These are phyloP conservation scores for Tromatobia lineatoria DNA, from an alignment of 2,888 invertebrate species.

Conservation along the genomic window DNA sequence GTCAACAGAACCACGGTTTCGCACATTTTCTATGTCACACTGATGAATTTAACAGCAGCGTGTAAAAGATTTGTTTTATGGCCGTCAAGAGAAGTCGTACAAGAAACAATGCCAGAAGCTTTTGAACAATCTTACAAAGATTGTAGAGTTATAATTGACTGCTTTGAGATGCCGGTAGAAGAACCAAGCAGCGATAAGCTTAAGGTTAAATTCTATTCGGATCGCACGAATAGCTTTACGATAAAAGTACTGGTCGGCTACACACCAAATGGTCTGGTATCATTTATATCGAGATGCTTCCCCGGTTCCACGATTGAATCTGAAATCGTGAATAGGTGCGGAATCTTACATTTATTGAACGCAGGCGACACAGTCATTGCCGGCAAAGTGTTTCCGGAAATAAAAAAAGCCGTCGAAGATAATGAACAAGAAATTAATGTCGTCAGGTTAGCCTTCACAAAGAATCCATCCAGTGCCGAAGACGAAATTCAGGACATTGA, in stretches of 20 bases:
- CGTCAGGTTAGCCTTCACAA: constrained; percentile 45
- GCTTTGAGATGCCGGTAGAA: constrained; percentile 57
- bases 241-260: constrained; percentile 59
- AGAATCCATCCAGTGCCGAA: constrained; percentile 8
- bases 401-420: not conserved
- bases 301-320: constrained; percentile 54
- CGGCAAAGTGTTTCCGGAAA: not conserved
- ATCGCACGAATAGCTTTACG: constrained; percentile 55
- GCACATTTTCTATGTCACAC: constrained; percentile 47
- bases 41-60: not conserved
- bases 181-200: constrained; percentile 47
- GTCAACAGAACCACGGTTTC: constrained; percentile 66
- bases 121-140: constrained; percentile 31
- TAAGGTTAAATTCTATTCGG: constrained; percentile 51
- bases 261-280: constrained; percentile 59
- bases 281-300: constrained; percentile 42
- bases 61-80: not conserved
- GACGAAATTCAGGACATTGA: constrained; percentile 35
- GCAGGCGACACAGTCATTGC: constrained; percentile 29
- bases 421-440: constrained; percentile 49
- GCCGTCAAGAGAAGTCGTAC: constrained; percentile 16
- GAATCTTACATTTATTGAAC: constrained; percentile 51
- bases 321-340: constrained; percentile 50
- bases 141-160: constrained; percentile 62
- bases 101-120: constrained; percentile 53